phyloP scores from a whole-genome alignment of 1,140 invertebrate genomes.

The Zeugodacus cucurbitae region DNA sequence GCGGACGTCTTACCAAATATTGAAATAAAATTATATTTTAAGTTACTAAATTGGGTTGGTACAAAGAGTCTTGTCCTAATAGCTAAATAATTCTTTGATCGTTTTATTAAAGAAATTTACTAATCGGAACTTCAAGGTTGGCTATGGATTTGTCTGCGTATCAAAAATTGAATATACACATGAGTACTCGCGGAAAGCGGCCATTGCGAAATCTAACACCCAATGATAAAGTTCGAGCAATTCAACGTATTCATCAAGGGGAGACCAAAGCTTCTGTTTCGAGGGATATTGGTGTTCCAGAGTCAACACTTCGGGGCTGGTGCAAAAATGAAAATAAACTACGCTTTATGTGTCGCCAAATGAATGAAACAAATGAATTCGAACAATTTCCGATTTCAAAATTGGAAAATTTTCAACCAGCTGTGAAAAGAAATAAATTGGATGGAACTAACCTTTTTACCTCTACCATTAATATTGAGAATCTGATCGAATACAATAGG shows the following conservation, averaged over 20 bases:
- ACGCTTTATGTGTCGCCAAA: slow-evolving; percentile 72
- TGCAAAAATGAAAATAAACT: slow-evolving; percentile 83
- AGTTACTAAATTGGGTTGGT: neutral
- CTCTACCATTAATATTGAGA: neutral
- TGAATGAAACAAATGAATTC: slow-evolving; percentile 67
- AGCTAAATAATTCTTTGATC: neutral
- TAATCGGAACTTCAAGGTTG: too few relatives aligned
- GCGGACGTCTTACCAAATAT: neutral
- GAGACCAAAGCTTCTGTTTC: slow-evolving; percentile 82
- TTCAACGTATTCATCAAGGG: slow-evolving; percentile 79
- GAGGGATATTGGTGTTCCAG: slow-evolving; percentile 79
- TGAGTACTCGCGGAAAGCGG: slow-evolving; percentile 71
- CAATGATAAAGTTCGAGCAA: slow-evolving; percentile 78
- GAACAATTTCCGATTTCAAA: slow-evolving; percentile 65
- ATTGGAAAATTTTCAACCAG: slow-evolving; percentile 58
- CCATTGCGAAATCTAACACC: slow-evolving; percentile 74
- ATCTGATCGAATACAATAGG: neutral
- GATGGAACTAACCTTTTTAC: neutral
- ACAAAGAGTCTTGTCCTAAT: neutral
- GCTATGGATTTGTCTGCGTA: slow-evolving; percentile 43
- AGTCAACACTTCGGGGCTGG: slow-evolving; percentile 82
- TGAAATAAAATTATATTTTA: neutral
- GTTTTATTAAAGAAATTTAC: neutral
- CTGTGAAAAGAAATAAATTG: slow-evolving; percentile 54
- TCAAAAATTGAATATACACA: slow-evolving; percentile 44